Evolutionary conservation across 2,888 invertebrate species (phyloP), one percentile per base, ranked within the genome.

Genomic region (Habrosyne pyritoides): DNA sequence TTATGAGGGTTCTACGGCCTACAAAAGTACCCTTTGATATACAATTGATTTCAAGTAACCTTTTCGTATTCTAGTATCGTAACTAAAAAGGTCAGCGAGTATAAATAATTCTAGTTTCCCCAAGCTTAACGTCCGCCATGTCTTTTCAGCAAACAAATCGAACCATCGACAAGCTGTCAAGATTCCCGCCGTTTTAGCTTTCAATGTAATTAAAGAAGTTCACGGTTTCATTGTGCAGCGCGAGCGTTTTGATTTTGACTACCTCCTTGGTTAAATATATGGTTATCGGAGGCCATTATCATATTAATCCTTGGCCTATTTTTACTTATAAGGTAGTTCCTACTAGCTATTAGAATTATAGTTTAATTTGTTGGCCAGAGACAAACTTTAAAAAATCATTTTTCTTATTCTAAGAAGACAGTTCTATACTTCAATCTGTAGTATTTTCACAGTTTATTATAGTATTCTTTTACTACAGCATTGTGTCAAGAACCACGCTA

Each of bases 91-190:
- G 12, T 47, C 21, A 54, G 50, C 10, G 14, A 33, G 36, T 30
- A 22, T 42, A 42, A 42, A 52, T 42, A 22, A 42, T 21, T 49
- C 7, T 18, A 42, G 42, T 18, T 7, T 42, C 2, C 42, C 42
- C 18, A n/a, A 8, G 18, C 33, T 2, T 18, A 42, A 28, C 46
- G 49, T 52, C 49, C 53, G 59, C 56, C 62, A 53, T 64, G 49
- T 66, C 63, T 56, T 57, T 53, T 54, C 18, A 42, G 18, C 42
- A 42, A 28, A 50, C 18, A 28, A 50, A 21, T 21, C 26, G 28
- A 18, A 28, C 30, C 21, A 30, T 50, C 26, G 50, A 28, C 28
- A 7, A 52, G 22, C 55, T 59, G 59, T 59, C 59, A 53, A 46
- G 47, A 46, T 53, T 46, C 46, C 52, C 52, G 53, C 47, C 26